phyloP scores from a whole-genome alignment of 2,888 invertebrate species.

The Synergus japonicus region DNA sequence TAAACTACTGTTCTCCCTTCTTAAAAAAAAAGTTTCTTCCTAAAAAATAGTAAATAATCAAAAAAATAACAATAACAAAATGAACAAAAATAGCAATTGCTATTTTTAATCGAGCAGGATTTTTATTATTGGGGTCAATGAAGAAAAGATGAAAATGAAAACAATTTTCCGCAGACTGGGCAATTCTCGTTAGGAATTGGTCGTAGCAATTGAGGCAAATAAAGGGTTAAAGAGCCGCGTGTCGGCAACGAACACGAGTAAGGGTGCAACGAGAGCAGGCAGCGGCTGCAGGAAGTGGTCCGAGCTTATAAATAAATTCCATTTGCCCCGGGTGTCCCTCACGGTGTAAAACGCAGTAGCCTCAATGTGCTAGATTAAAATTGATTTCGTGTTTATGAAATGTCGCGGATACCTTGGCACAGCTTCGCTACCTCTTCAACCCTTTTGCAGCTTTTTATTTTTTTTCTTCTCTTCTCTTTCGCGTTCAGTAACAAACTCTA shows the following conservation, averaged over 20 bases:
- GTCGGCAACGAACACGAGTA: background rate
- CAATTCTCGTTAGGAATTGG: slow-evolving; percentile 1
- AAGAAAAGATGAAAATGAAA: background rate
- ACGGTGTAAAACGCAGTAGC: slow-evolving; percentile 43
- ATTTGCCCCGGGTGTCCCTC: slow-evolving; percentile 31
- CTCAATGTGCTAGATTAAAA: slow-evolving; percentile 64
- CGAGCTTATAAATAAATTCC: slow-evolving; percentile 70
- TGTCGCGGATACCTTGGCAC: slow-evolving; percentile 68
- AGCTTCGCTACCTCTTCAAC: slow-evolving; percentile 40
- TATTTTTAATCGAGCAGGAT: too few species aligned
- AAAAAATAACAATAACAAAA: too few species aligned
- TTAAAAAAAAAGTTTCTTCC: background rate
- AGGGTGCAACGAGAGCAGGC: background rate
- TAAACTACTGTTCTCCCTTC: background rate
- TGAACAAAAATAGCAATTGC: background rate
- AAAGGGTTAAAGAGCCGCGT: slow-evolving; percentile 6
- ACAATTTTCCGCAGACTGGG: background rate
- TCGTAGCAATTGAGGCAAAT: background rate
- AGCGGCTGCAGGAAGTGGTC: slow-evolving; percentile 53
- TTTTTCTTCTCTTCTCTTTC: slow-evolving; percentile 5
- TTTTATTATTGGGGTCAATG: background rate
- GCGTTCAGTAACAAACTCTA: slow-evolving; percentile 40
- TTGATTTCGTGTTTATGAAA: slow-evolving; percentile 73
- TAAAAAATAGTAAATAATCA: background rate
- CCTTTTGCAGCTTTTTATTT: slow-evolving; percentile 38